A percentile compares a stretch with the other conserved stretches of the same genome.
Conservation (phyloP, 92 coral and sea anemone genomes). For the Meandrina meandrites region DNA sequence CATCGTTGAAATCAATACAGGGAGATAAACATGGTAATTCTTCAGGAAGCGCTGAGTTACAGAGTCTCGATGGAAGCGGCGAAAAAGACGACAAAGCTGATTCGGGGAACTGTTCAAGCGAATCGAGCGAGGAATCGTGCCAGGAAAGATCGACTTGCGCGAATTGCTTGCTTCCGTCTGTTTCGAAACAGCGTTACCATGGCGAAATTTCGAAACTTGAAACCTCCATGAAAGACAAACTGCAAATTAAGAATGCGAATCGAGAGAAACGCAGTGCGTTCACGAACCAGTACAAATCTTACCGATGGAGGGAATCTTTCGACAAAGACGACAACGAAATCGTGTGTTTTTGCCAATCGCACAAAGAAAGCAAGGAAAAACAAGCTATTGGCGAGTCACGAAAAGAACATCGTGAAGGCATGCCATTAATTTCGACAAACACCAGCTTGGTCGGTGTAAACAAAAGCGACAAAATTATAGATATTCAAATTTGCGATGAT, state of each 20-base stretch:
- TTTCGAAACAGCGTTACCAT: conserved; percentile 65
- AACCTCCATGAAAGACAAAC: conserved; percentile 29
- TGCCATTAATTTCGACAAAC: conserved; percentile 60
- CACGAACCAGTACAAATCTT: conserved; percentile 33
- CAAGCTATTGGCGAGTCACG: conserved; percentile 2
- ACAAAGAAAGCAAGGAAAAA: conserved; percentile 29
- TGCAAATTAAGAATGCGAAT: conserved; percentile 41
- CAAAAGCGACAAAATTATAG: conserved; percentile 27
- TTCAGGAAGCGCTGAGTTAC: conserved; percentile 20
- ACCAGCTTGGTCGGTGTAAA: conserved; percentile 43
- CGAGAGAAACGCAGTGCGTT: conserved; percentile 43
- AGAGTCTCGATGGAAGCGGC: neutral
- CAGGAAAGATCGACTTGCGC: conserved; percentile 19
- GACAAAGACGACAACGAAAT: conserved; percentile 7
- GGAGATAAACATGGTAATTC: conserved; percentile 26
- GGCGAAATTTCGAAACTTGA: conserved; percentile 51
- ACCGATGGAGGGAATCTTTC: conserved; percentile 64
- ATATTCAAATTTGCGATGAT: conserved; percentile 31
- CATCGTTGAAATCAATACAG: conserved; percentile 46
- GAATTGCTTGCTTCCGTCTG: conserved; percentile 59
- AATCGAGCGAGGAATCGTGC: conserved; percentile 24
- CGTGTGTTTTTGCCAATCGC: conserved; percentile 30
- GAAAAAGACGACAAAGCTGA: conserved; percentile 10
- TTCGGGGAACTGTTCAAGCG: conserved; percentile 5
- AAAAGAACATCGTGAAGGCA: conserved; percentile 16